These are phyloP conservation scores for Alouatta caraya DNA, from an alignment of 2,797 vertebrate species.

Conservation along the genomic window DNA sequence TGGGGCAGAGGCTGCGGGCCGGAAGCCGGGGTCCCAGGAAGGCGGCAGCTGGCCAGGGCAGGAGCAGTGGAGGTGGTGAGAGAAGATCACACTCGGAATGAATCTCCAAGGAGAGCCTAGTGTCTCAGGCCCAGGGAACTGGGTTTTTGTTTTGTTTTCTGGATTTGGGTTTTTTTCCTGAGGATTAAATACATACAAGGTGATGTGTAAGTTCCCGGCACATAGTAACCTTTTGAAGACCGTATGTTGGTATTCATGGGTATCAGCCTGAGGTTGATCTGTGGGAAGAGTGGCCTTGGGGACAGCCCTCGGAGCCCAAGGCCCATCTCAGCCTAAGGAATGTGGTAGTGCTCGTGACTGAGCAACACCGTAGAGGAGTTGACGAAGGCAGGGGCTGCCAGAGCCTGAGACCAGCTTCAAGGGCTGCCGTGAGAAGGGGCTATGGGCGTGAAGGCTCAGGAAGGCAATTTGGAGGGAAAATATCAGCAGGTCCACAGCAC, in stretches of 20 bases:
- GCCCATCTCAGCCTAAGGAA: not conserved
- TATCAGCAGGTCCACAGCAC: not conserved
- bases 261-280: not conserved
- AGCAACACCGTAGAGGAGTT: not conserved
- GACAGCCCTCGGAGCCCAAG: not conserved
- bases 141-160: not conserved
- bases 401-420: not conserved
- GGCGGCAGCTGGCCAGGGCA: not conserved
- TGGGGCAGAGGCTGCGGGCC: not conserved
- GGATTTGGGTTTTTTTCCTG: not conserved
- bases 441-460: not conserved
- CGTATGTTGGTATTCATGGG: too few relatives aligned
- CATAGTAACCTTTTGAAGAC: not conserved
- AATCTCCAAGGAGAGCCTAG: not conserved
- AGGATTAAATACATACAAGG: not conserved
- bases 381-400: not conserved
- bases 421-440: not conserved
- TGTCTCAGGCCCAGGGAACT: fast-evolving
- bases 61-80: not conserved
- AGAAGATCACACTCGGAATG: not conserved
- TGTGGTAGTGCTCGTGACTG: not conserved
- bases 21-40: not conserved
- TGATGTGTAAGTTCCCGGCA: not conserved
- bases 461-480: not conserved
- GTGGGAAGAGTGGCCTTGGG: not conserved